Evolutionary conservation across 2,797 vertebrate genomes (phyloP).

Genomic region (Menidia menidia): DNA sequence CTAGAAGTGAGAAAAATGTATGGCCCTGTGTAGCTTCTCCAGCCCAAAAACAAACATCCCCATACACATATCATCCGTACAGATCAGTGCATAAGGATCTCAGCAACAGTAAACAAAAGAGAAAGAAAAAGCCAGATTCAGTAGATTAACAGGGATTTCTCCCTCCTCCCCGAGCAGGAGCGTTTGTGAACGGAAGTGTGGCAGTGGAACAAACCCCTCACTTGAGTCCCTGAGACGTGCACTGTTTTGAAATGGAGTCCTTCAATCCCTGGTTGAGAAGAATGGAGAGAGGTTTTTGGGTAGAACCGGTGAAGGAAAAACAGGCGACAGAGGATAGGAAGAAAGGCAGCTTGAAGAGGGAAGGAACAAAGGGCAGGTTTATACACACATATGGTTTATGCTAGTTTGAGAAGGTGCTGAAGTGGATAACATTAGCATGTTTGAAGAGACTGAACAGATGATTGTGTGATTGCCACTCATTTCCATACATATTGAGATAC

Average conservation of each 20-base stretch:
- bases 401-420: conserved; percentile 16
- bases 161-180: conserved; percentile 60
- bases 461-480: conserved; percentile 79
- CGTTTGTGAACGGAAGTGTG: conserved; percentile 84
- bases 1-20: not conserved
- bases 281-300: conserved; percentile 32
- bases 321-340: conserved; percentile 35
- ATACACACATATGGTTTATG: no score
- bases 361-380: conserved; percentile 30
- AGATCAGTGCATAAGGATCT: conserved; percentile 56
- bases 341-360: conserved; percentile 29
- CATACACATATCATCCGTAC: conserved; percentile 9
- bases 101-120: conserved; percentile 73
- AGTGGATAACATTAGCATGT: conserved; percentile 71
- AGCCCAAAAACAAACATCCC: not conserved
- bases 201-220: conserved; percentile 83
- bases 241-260: conserved; percentile 81
- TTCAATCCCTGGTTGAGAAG: conserved; percentile 72
- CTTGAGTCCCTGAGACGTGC: conserved; percentile 83
- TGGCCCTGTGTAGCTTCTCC: not conserved
- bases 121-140: conserved; percentile 69
- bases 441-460: conserved; percentile 70
- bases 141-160: conserved; percentile 82
- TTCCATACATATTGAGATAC: conserved; percentile 82
- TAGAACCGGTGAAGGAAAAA: conserved; percentile 34